Evolutionary conservation across 2,113 vertebrate genomes (phyloP).

Genomic region (Spermophilus dauricus): DNA sequence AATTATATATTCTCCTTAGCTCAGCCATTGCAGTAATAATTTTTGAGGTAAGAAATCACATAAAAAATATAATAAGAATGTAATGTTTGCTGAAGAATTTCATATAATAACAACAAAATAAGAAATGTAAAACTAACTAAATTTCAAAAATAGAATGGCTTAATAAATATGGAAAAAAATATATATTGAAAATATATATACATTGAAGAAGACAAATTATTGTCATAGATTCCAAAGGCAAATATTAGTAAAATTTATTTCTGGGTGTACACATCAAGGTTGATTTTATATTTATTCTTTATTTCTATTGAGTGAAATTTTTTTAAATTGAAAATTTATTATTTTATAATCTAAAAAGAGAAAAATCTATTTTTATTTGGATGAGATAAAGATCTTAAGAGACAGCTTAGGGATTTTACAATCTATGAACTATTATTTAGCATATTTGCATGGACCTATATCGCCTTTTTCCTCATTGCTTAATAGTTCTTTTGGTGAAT

Average conservation of each 20-base stretch:
- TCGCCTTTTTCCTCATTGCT: conserved; percentile 19
- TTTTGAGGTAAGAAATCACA: neutral
- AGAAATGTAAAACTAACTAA: neutral
- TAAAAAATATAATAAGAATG: neutral
- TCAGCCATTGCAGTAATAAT: neutral
- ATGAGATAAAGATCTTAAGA: neutral
- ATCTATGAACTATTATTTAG: conserved; percentile 19
- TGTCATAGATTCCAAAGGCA: neutral
- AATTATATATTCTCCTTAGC: neutral
- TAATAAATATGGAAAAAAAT: neutral
- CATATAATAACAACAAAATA: neutral
- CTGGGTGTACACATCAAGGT: neutral
- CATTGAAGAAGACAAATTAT: neutral
- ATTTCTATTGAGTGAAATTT: neutral
- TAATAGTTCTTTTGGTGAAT: neutral
- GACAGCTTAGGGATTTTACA: neutral
- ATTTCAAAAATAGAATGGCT: neutral
- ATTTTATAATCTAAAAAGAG: conserved; percentile 31
- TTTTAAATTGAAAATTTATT: neutral
- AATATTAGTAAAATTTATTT: neutral
- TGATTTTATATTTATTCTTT: conserved; percentile 16
- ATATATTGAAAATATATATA: conserved; percentile 1
- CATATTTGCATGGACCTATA: conserved; percentile 1
- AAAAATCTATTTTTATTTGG: conserved; percentile 36
- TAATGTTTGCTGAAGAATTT: neutral